Percentiles rank a stretch among this genome's conserved stretches.
These are phyloP conservation scores for Phylloscopus whistleri DNA, from an alignment of 2,113 vertebrate species.

Conservation along the genomic window DNA sequence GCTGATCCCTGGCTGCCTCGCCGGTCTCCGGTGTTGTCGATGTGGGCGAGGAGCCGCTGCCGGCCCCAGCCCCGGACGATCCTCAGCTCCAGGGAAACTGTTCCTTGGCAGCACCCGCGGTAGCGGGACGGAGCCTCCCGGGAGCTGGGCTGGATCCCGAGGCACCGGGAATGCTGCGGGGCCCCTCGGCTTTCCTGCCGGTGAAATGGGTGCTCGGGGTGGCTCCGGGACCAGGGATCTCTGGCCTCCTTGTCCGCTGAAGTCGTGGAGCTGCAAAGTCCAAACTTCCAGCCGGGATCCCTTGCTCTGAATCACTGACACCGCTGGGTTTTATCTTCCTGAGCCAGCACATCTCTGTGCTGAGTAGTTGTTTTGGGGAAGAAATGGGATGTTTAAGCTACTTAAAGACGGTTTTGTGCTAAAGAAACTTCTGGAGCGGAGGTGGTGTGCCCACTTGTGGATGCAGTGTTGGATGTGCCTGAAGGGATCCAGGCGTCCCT, in stretches of 20 bases:
- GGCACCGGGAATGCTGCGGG: not conserved
- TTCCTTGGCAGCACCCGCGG: not conserved
- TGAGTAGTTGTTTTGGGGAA: too few species aligned
- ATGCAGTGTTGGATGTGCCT: not conserved
- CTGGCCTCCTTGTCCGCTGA: not conserved
- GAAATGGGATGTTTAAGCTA: not conserved
- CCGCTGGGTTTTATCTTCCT: not conserved
- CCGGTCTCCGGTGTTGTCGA: not conserved
- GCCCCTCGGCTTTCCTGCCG: too few species aligned
- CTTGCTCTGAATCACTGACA: accelerated
- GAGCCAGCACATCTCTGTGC: accelerated
- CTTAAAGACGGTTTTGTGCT: not conserved
- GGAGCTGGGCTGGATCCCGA: not conserved
- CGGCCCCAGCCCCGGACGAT: not conserved
- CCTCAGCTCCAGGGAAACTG: not conserved
- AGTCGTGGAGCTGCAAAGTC: not conserved
- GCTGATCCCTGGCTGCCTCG: not conserved
- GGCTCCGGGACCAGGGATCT: not conserved
- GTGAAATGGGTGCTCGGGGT: not conserved
- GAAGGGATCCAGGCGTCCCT: not conserved
- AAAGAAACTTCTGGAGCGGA: not conserved
- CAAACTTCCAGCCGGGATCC: not conserved
- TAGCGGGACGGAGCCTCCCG: not conserved
- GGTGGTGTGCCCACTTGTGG: not conserved
- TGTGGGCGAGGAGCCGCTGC: not conserved